Evolutionary conservation across 1,140 invertebrate genomes (phyloP), one percentile per base, ranked within the genome.

Genomic region (Sycophaga agraensis): DNA sequence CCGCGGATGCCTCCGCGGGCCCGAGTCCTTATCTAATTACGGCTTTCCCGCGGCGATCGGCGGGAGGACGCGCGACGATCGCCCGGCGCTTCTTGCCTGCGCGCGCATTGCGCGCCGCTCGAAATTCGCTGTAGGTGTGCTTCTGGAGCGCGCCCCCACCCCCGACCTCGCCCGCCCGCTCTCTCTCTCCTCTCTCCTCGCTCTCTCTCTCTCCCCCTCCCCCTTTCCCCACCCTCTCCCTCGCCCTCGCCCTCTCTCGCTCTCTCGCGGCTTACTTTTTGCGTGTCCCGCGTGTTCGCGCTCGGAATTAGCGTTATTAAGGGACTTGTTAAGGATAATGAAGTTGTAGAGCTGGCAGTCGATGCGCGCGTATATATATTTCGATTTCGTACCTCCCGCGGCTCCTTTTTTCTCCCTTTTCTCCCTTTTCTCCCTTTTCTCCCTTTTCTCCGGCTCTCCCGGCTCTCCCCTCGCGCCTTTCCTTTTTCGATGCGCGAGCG

Each of bases 241-340:
- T 3, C 1, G 1, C 2, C 5, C n/a, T 57, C n/a, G 0, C 35
- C 14, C 19, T 26, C 28, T 37, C 11, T 16, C 2, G 28, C 40
- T n/a, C 28, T 21, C 4, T 48, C 46, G 16, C 31, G 16, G 35
- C 22, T 59, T 19, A 42, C 57, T 59, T 60, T 62, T 62, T 62
- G 53, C 53, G 58, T 45, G 58, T 59, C 48, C 58, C 58, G 58
- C 48, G 49, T 50, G 51, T 62, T 62, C 59, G 56, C 59, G 59
- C 53, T 62, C 45, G 59, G 53, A 62, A 62, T 62, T 62, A 62
- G 59, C 59, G 59, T 62, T 62, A 62, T 62, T 62, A 62, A 62
- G 59, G 59, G 59, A 40, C 59, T 62, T 56, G 59, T 62, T 62
- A 62, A 49, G 59, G 59, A 62, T 62, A 62, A 62, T 62, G 59